Percentiles rank a stretch among this genome's conserved stretches.
Conservation (phyloP, 2,888 invertebrate genomes). For the Carabus problematicus region DNA sequence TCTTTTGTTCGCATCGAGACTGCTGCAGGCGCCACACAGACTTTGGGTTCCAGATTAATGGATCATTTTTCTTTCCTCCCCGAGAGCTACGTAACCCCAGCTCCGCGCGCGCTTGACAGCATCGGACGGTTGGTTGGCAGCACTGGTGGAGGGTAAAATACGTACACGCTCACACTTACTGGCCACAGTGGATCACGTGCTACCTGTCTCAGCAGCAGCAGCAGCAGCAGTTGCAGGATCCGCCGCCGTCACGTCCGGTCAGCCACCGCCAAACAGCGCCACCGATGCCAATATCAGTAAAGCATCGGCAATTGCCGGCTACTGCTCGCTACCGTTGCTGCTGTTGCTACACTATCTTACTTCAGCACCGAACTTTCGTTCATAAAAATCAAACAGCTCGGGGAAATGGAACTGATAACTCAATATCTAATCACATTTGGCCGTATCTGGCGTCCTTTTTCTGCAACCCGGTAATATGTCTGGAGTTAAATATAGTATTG, state of each 20-base stretch:
- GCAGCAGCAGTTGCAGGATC: background rate
- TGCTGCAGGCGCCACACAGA: conserved; percentile 76
- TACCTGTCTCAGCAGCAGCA: background rate
- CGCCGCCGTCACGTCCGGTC: background rate
- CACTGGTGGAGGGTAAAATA: too few relatives aligned
- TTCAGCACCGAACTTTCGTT: conserved; percentile 50
- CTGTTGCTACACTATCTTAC: conserved; percentile 42
- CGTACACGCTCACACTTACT: background rate
- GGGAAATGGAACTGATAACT: conserved; percentile 53
- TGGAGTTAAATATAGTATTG: background rate
- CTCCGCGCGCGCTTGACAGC: background rate
- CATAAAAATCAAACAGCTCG: conserved; percentile 53
- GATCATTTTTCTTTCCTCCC: conserved; percentile 75
- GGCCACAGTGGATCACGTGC: background rate
- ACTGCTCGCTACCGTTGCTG: background rate
- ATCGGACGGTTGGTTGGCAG: background rate
- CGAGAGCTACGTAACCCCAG: conserved; percentile 12
- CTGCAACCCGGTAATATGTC: conserved; percentile 1
- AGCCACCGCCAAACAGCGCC: background rate
- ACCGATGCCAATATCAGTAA: conserved; percentile 40
- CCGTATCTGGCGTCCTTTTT: conserved; percentile 45
- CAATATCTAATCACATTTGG: conserved; percentile 50
- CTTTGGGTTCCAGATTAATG: conserved; percentile 82
- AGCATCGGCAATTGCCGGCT: conserved; percentile 45
- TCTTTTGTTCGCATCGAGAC: conserved; percentile 56